These are phyloP conservation scores for Bombus ignitus DNA, from an alignment of 1,140 invertebrate species.

Conservation along the genomic window DNA sequence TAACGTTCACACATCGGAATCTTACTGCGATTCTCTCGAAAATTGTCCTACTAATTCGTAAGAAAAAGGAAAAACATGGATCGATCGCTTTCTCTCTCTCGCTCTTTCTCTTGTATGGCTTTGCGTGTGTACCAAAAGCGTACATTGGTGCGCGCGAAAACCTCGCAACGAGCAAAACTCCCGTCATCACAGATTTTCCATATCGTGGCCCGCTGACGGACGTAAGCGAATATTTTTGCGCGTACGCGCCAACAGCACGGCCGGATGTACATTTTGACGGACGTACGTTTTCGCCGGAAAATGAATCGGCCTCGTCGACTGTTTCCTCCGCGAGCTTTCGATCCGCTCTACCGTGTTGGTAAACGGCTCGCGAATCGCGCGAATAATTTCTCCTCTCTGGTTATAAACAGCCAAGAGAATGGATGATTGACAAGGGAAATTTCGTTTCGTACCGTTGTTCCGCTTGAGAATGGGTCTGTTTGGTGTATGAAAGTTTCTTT, in stretches of 20 bases:
- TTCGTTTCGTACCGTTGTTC: background rate
- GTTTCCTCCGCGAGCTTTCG: background rate
- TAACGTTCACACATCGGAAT: too few relatives aligned
- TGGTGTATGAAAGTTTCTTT: background rate
- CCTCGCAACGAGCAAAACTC: background rate
- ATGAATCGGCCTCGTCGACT: background rate
- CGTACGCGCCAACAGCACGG: background rate
- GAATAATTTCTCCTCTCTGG: background rate
- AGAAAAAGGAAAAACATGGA: background rate
- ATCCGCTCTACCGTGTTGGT: background rate
- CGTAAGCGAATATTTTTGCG: constrained; percentile 28
- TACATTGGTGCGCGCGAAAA: background rate
- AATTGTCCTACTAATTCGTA: background rate
- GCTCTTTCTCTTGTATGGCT: too few relatives aligned
- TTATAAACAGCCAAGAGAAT: background rate
- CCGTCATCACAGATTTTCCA: constrained; percentile 40
- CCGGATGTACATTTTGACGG: constrained; percentile 29
- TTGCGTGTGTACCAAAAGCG: background rate
- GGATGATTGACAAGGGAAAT: background rate
- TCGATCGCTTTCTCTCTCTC: too few relatives aligned
- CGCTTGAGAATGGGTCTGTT: background rate
- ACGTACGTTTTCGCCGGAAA: constrained; percentile 3
- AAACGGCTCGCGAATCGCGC: background rate
- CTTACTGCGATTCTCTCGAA: background rate
- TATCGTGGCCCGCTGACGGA: constrained; percentile 8